Evolutionary conservation across 92 coral and sea anemone species (phyloP).

Genomic region (Porites evermanni): DNA sequence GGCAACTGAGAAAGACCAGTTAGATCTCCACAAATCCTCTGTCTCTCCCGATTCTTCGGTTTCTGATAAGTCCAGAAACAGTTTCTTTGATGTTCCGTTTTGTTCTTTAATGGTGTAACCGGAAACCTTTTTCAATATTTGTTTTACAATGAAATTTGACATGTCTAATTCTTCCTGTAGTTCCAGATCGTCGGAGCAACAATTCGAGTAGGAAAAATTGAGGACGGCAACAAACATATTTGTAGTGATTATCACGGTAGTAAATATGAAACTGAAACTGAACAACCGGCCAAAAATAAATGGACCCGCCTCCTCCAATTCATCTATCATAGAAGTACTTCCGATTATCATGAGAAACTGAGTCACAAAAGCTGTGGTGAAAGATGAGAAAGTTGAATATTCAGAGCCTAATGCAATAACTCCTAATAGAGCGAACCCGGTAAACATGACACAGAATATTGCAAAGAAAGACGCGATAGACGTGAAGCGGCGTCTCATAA

Average conservation of each 20-base stretch:
- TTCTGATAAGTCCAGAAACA: neutral
- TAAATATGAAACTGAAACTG: constrained; percentile 6
- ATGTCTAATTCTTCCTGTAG: constrained; percentile 8
- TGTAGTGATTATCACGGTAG: constrained; percentile 1
- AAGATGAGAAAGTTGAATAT: neutral
- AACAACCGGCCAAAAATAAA: constrained; percentile 3
- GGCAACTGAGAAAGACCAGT: constrained; percentile 12
- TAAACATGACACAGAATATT: neutral
- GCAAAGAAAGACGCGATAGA: neutral
- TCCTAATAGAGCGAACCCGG: constrained; percentile 9
- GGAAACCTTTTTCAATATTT: neutral
- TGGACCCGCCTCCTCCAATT: neutral
- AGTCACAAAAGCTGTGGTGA: neutral
- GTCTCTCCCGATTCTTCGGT: neutral
- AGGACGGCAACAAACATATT: constrained; percentile 30
- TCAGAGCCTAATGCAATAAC: constrained; percentile 25
- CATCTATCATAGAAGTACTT: neutral
- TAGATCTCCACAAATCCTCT: constrained; percentile 6
- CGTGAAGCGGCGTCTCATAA: neutral
- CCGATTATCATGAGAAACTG: constrained; percentile 29
- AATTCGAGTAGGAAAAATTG: constrained; percentile 8
- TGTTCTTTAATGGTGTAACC: neutral
- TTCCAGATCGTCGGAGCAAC: neutral
- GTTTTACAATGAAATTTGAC: neutral
- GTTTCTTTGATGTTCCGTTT: no score